These are phyloP conservation scores for Eidolon dupreanum DNA, from an alignment of 2,797 vertebrate genomes.

Conservation along the genomic window DNA sequence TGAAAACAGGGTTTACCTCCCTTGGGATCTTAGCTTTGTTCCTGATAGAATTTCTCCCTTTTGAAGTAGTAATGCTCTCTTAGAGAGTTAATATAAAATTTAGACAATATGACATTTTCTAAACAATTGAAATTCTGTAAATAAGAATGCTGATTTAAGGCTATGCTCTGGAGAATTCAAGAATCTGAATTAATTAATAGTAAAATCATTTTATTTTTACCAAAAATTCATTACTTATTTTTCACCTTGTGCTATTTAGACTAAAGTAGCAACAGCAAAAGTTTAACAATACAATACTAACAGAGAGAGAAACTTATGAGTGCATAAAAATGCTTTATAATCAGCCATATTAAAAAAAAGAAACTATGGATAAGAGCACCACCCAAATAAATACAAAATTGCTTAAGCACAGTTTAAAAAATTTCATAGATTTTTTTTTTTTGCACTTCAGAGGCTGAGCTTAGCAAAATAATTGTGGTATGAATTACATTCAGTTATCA, in stretches of 20 bases:
- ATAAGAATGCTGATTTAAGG: not conserved
- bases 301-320: not conserved
- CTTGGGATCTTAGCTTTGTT: slow-evolving; percentile 18
- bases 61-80: not conserved
- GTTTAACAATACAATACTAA: slow-evolving; percentile 2
- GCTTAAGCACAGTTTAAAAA: slow-evolving; percentile 25
- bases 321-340: slow-evolving; percentile 1
- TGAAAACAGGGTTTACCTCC: not conserved
- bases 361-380: slow-evolving; percentile 13
- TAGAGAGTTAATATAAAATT: not conserved
- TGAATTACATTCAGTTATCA: slow-evolving; percentile 53
- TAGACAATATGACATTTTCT: not conserved
- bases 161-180: not conserved
- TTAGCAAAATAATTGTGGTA: slow-evolving; percentile 74
- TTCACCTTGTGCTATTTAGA: not conserved
- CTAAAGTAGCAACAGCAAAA: not conserved
- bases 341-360: not conserved
- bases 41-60: slow-evolving; percentile 8
- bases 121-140: slow-evolving; percentile 44
- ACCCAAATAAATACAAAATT: slow-evolving; percentile 33
- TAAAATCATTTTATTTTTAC: not conserved
- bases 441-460: slow-evolving; percentile 3
- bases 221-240: not conserved
- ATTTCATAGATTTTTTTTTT: not conserved
- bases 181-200: not conserved